Percentiles rank a stretch among this genome's conserved stretches.
Conservation (phyloP, 2,888 invertebrate species). For the Vesta saturnalis region DNA sequence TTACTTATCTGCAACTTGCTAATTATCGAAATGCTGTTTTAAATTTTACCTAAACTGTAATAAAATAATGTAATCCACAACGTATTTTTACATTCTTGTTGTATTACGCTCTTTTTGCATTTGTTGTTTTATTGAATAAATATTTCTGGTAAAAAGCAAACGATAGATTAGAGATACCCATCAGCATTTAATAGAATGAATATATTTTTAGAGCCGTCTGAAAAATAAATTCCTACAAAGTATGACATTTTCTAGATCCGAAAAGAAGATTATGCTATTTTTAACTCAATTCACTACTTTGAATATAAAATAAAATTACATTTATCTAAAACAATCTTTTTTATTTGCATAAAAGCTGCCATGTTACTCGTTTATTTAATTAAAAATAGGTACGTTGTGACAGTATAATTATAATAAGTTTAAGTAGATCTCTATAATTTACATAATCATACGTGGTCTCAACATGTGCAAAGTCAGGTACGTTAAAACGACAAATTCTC, state of each 20-base stretch:
- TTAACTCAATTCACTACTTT: background rate
- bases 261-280: background rate
- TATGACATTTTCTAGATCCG: background rate
- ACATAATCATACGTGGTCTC: constrained; percentile 19
- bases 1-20: no score
- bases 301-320: background rate
- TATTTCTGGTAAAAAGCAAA: no score
- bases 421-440: constrained; percentile 11
- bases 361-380: background rate
- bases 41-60: no score
- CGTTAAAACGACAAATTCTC: constrained; percentile 25
- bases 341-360: background rate
- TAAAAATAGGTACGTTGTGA: background rate
- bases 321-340: background rate
- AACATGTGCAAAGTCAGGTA: constrained; percentile 23
- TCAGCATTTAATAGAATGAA: no score
- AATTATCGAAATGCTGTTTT: no score
- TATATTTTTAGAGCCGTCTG: background rate
- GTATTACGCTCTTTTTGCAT: no score
- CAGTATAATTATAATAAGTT: no score
- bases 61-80: no score
- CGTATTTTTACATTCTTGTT: no score
- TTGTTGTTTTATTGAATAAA: no score
- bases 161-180: no score
- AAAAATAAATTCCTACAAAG: background rate